phyloP scores from a whole-genome alignment of 2,113 vertebrate species.

The Malaclemys terrapin region DNA sequence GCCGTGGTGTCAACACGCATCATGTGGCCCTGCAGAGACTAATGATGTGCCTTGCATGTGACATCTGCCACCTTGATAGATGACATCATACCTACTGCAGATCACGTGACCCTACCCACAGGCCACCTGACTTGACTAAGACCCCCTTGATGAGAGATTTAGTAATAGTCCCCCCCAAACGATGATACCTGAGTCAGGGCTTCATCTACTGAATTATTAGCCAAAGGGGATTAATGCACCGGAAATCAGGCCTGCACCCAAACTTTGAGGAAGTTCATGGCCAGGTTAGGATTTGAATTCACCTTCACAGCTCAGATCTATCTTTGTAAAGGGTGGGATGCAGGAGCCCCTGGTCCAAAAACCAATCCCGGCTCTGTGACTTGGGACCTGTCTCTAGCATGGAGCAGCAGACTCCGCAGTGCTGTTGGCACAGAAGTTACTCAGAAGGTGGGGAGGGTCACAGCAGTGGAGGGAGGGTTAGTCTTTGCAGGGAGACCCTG shows the following conservation, averaged over 20 bases:
- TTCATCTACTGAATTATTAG: not conserved
- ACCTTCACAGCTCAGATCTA: not conserved
- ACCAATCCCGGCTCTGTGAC: not conserved
- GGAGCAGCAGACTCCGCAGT: not conserved
- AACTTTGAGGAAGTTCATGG: not conserved
- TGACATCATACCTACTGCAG: not conserved
- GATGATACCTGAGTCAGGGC: not conserved
- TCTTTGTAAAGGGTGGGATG: not conserved
- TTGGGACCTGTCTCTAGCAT: not conserved
- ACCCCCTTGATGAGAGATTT: not conserved
- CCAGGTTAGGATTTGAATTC: not conserved
- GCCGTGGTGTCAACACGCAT: slow-evolving; percentile 28
- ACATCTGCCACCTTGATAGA: slow-evolving; percentile 33
- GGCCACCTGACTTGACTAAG: not conserved
- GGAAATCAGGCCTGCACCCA: not conserved
- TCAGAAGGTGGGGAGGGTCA: not conserved
- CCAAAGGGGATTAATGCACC: not conserved
- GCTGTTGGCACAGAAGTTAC: not conserved
- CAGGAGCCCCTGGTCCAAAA: not conserved
- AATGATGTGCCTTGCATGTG: slow-evolving; percentile 13
- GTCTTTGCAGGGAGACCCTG: not conserved
- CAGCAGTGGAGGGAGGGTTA: not conserved
- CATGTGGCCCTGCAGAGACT: slow-evolving; percentile 25
- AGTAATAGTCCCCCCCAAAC: no score
- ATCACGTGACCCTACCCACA: not conserved